Base-by-base conservation (phyloP, 2,113 vertebrate genomes). In the Peromyscus californicus region DNA sequence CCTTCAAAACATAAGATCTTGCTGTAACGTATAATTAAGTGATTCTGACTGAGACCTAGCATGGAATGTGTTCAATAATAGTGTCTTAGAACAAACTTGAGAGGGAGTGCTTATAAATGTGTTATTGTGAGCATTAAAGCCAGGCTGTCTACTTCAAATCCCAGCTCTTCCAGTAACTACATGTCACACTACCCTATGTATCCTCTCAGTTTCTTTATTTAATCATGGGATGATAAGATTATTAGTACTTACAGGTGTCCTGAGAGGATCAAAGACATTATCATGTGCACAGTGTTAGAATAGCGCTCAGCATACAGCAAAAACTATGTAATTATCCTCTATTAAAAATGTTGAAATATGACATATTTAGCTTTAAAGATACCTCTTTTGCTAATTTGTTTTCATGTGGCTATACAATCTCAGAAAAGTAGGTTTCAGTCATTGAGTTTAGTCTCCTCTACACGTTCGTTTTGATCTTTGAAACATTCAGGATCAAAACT, bases 381-480 rank as follows among this genome's bases (percentile, higher is more conserved):
- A 87, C 1, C 76, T 36, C 7, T 86, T 89, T 94, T 63, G 3
- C 54, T 74, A 89, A 85, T 26, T 87, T 97, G 42, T 48, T 96
- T 96, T 76, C 65, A 36, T 78, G 22, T 7, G 1, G 7, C 94
- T 94, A 65, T 54, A 16, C 72, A 90, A 82, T 76, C 29, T 96
- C 76, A 79, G 70, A 83, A 90, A 96, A 89, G 54, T 95, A 65
- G 29, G 92, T 89, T 96, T 94, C 67, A 88, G 1, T 98, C 91
- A 92, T 84, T 95, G 89, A 91, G 22, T 94, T 98, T 96, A 92
- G 33, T 95, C 33, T 88, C 85, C 42, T 86, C 21, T 91, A 85
- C 10, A 45, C 97, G 93, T 75, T 93, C 97, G 48, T 97, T 94
- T 94, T 13, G 94, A 13, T 97, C 45, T 98, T 92, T 93, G 45